Conservation (phyloP, 1,140 invertebrate genomes). For the Heliconius melpomene region DNA sequence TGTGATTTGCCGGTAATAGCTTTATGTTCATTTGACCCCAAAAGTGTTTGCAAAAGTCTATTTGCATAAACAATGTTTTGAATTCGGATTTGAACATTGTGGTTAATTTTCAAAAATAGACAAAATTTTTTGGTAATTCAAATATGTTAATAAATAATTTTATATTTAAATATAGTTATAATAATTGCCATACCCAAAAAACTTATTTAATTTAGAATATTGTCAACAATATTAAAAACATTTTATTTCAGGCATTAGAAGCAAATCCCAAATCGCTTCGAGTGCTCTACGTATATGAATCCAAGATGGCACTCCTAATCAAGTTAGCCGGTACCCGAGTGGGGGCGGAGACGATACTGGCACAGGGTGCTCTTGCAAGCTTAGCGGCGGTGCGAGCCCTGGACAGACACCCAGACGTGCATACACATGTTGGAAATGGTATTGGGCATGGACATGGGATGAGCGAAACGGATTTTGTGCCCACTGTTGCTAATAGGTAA, state of each 20-base stretch:
- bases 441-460: too few relatives aligned
- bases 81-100: too few relatives aligned
- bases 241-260: constrained; percentile 82
- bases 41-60: too few relatives aligned
- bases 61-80: too few relatives aligned
- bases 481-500: constrained; percentile 58
- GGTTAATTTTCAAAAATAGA: too few relatives aligned
- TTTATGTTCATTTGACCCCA: too few relatives aligned
- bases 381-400: constrained; percentile 90
- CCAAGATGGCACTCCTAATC: constrained; percentile 91
- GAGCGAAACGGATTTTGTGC: constrained; percentile 55
- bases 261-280: constrained; percentile 86
- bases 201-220: background rate
- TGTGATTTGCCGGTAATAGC: too few relatives aligned
- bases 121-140: too few relatives aligned
- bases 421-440: constrained; percentile 35
- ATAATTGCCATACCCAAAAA: background rate
- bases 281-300: constrained; percentile 92
- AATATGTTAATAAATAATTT: too few relatives aligned
- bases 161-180: background rate
- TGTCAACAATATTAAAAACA: background rate
- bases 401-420: constrained; percentile 87
- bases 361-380: constrained; percentile 87
- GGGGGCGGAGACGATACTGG: constrained; percentile 89
- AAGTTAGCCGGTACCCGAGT: constrained; percentile 86